Conservation (phyloP, 2,113 vertebrate species). For the Hemiprocne comata region DNA sequence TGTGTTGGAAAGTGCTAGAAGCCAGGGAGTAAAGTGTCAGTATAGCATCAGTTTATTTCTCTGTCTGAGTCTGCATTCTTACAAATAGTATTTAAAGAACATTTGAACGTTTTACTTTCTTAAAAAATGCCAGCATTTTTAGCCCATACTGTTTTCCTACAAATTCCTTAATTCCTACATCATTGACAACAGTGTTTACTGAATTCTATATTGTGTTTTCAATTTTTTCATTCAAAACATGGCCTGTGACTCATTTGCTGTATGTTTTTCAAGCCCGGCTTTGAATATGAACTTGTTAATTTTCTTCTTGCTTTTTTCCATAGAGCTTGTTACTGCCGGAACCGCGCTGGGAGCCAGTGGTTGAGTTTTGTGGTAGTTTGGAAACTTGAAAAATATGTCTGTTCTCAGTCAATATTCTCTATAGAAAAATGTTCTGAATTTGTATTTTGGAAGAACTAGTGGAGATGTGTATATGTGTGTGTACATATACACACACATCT, state of each 20-base stretch:
- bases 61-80: background rate
- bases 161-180: background rate
- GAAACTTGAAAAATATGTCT: background rate
- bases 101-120: background rate
- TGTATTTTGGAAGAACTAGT: background rate
- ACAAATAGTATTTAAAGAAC: background rate
- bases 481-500: fast-evolving
- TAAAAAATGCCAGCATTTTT: background rate
- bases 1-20: background rate
- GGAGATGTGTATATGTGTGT: background rate
- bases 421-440: background rate
- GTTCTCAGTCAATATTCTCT: background rate
- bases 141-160: background rate
- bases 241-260: background rate
- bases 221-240: background rate
- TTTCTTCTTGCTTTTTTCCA: background rate
- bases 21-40: background rate
- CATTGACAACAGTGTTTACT: background rate
- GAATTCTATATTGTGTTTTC: background rate
- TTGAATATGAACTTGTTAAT: background rate
- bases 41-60: background rate
- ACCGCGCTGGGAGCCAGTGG: background rate
- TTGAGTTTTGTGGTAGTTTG: background rate
- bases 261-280: background rate
- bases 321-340: background rate